These are phyloP conservation scores for Branchipolynoe longqiensis DNA, from an alignment of 2,888 invertebrate species.

Conservation along the genomic window DNA sequence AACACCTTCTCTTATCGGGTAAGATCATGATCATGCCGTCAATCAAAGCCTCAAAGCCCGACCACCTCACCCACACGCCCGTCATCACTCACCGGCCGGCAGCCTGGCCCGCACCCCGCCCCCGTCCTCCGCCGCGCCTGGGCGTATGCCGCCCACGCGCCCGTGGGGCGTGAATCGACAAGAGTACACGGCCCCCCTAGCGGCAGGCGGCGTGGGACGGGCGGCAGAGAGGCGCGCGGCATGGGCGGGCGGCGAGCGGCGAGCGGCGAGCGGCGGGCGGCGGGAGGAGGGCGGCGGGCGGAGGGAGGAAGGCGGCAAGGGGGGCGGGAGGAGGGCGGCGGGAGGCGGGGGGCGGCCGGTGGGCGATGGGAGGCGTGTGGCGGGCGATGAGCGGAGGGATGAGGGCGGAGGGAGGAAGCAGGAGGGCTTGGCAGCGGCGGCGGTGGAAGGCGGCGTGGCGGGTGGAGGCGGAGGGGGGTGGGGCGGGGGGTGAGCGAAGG, in stretches of 20 bases:
- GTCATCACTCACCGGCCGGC: background rate
- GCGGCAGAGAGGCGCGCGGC: background rate
- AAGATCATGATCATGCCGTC: too few relatives aligned
- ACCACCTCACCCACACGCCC: too few relatives aligned
- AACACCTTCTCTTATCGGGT: too few relatives aligned
- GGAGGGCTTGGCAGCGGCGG: too few relatives aligned
- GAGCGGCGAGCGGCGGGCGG: background rate
- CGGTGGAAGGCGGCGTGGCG: too few relatives aligned
- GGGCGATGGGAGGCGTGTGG: background rate
- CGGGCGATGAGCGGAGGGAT: background rate
- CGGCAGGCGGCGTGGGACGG: background rate
- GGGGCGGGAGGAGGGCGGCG: background rate
- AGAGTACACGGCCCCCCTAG: constrained; percentile 1
- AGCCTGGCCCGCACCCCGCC: background rate
- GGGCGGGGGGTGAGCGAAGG: too few relatives aligned
- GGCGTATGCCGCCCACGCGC: constrained; percentile 32
- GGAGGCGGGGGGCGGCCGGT: too few relatives aligned
- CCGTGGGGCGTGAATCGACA: constrained; percentile 22
- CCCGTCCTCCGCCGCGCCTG: background rate
- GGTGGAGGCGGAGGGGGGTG: too few relatives aligned
- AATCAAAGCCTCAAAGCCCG: too few relatives aligned
- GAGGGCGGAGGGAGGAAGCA: background rate
- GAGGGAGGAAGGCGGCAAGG: background rate
- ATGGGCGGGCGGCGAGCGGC: background rate
- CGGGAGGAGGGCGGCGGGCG: background rate